Conservation (phyloP, 2,113 vertebrate species). For the Ictidomys tridecemlineatus region DNA sequence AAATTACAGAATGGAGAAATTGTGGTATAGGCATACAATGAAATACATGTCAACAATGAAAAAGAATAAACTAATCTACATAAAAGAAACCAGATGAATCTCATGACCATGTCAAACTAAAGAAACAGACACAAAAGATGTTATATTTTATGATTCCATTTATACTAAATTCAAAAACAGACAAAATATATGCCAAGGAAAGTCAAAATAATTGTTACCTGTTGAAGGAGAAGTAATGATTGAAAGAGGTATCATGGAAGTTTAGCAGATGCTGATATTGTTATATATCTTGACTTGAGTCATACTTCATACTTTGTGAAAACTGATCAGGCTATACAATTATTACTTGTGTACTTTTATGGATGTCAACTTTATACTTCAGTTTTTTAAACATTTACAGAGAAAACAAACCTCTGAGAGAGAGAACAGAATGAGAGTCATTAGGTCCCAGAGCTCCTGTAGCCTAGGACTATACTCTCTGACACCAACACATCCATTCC, state of each 20-base stretch:
- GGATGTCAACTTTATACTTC: background rate
- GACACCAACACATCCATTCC: background rate
- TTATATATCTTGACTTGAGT: background rate
- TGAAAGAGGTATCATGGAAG: background rate
- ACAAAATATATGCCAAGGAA: background rate
- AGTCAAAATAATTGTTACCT: conserved; percentile 1
- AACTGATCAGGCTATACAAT: background rate
- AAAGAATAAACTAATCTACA: conserved; percentile 37
- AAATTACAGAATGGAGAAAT: background rate
- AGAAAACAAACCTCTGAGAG: background rate
- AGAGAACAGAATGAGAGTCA: background rate
- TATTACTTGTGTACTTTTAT: conserved; percentile 6
- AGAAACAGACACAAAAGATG: background rate
- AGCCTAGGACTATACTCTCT: background rate
- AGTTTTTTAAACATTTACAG: background rate
- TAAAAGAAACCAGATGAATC: conserved; percentile 25
- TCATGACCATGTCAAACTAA: conserved; percentile 44
- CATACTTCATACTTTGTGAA: conserved; percentile 32
- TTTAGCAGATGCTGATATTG: background rate
- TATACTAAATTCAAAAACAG: conserved; percentile 16
- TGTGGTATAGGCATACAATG: background rate
- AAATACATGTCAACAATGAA: conserved; percentile 24
- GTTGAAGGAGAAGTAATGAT: background rate
- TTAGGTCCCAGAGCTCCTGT: background rate
- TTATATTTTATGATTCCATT: background rate